Evolutionary conservation across 2,797 vertebrate species (phyloP).

Genomic region (Karalla daura): DNA sequence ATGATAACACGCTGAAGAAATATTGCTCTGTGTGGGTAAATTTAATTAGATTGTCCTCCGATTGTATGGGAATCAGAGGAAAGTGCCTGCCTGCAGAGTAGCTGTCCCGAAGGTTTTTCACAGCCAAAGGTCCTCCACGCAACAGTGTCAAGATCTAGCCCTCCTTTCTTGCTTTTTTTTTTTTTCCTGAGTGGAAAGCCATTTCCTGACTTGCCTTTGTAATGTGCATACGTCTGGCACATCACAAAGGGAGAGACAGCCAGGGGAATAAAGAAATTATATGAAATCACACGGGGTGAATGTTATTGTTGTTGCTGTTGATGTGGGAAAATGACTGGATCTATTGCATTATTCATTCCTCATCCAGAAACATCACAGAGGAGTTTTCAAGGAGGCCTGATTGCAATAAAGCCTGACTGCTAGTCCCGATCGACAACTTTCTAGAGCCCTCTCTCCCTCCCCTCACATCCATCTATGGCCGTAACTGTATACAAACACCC

Average conservation of each 20-base stretch:
- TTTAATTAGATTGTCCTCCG: conserved; percentile 54
- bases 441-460: conserved; percentile 24
- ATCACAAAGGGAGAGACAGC: conserved; percentile 71
- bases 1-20: conserved; percentile 52
- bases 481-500: conserved; percentile 29
- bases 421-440: conserved; percentile 44
- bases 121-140: conserved; percentile 72
- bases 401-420: conserved; percentile 52
- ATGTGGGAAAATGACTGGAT: conserved; percentile 70
- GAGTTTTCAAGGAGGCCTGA: conserved; percentile 51
- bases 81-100: conserved; percentile 48
- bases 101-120: conserved; percentile 58
- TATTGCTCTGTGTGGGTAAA: conserved; percentile 40
- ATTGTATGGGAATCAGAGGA: conserved; percentile 46
- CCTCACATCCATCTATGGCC: conserved; percentile 43
- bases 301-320: conserved; percentile 78
- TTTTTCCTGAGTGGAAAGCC: conserved; percentile 75
- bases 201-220: conserved; percentile 78
- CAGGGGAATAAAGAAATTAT: conserved; percentile 78
- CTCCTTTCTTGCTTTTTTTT: conserved; percentile 65
- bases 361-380: conserved; percentile 56
- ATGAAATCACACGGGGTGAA: conserved; percentile 77
- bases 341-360: conserved; percentile 64
- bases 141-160: conserved; percentile 76
- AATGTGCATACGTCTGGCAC: conserved; percentile 76